Base-by-base conservation (phyloP, 2,797 vertebrate species). In the Octomys mimax region DNA sequence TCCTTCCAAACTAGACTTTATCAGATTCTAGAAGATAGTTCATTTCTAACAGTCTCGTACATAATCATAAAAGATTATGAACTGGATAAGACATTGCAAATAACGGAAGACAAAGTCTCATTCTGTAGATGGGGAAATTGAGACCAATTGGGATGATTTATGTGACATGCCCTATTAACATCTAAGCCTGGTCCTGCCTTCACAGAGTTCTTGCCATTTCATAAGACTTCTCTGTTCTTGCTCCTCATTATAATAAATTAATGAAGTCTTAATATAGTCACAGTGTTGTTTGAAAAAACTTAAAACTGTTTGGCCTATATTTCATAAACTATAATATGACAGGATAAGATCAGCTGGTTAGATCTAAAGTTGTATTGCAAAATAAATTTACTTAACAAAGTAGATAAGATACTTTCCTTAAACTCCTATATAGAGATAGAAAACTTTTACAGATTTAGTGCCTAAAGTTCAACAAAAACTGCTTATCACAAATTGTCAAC, bases 1-100 rank as follows among this genome's bases (percentile, higher is more conserved):
- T 81, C 9, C 87, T 82, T 66, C 71, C 22, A 94, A 94, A 90
- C 90, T 89, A 94, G 26, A 66, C 24, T 82, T 57, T 71, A 86
- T 79, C 54, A 80, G 85, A 82, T 78, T 28, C 46, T 36, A 78
- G 26, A 14, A 68, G 36, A 75, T 71, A 91, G 13, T 66, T 86
- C 24, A 94, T 70, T 95, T 22, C 31, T 92, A 84, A 80, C 68
- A 22, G 70, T 62, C 42, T 82, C 89, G 73, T 83, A 84, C 8
- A 46, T 70, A 79, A 64, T 92, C 54, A 85, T 77, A 57, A 87
- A 75, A 91, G 62, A 89, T n/a, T 85, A 54, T 49, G 39, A 85
- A 16, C 46, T 88, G 9, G 2, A 80, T 42, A 42, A 3, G 39
- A 66, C 22, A 77, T 85, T 80, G 36, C 36, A 91, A 75, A 49